phyloP scores from a whole-genome alignment of 2,797 vertebrate species.

The Scyliorhinus canicula region DNA sequence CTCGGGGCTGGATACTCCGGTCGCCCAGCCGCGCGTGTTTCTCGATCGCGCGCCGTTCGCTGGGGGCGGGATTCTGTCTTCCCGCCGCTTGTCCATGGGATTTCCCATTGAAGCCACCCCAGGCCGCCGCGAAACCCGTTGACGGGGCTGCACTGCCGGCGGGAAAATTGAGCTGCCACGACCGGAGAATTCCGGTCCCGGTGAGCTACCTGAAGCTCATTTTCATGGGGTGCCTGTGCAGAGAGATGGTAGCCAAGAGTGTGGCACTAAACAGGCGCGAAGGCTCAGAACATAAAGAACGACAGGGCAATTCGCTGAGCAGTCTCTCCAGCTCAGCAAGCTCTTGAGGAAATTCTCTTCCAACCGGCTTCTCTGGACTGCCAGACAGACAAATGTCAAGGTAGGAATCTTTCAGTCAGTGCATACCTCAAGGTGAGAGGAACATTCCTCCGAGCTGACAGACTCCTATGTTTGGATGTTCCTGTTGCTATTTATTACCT shows the following conservation, averaged over 20 bases:
- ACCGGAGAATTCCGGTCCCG: no score
- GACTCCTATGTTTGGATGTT: neutral
- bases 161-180: no score
- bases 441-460: neutral
- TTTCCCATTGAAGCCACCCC: no score
- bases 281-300: neutral
- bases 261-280: neutral
- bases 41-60: no score
- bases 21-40: no score
- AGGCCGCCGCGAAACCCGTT: no score
- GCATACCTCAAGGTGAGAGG: neutral
- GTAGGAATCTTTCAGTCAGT: neutral
- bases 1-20: no score
- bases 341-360: neutral
- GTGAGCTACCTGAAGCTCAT: neutral
- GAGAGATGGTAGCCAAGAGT: neutral
- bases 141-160: no score
- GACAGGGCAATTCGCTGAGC: neutral
- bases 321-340: neutral
- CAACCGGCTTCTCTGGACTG: neutral
- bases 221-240: neutral
- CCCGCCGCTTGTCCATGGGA: no score
- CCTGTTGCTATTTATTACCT: neutral
- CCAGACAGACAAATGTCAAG: neutral
- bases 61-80: no score